phyloP scores from a whole-genome alignment of 2,113 vertebrate species.

The Malaclemys terrapin region DNA sequence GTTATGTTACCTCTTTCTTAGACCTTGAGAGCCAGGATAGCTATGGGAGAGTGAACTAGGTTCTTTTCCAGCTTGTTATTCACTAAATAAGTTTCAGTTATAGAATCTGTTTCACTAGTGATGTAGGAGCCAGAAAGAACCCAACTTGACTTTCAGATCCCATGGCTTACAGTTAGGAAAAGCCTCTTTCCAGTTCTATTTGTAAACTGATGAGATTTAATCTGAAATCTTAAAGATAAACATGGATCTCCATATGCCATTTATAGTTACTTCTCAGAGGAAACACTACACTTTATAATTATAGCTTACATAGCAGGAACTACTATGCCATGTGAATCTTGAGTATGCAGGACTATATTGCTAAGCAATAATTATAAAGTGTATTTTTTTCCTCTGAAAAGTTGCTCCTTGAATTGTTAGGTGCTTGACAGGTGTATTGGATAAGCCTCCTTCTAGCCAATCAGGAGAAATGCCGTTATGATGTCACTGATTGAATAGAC shows the following conservation, averaged over 20 bases:
- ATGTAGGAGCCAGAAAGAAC: background rate
- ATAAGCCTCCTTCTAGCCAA: conserved; percentile 3
- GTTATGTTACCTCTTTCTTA: background rate
- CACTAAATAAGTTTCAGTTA: background rate
- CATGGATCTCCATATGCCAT: background rate
- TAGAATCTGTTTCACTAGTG: background rate
- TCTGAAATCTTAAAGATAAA: background rate
- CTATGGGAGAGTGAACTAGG: background rate
- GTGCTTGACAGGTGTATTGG: background rate
- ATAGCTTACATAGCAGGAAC: background rate
- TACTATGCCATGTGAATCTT: background rate
- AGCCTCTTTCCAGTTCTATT: background rate
- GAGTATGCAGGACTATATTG: background rate
- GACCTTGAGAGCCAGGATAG: background rate
- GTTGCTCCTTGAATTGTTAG: background rate
- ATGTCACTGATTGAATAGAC: conserved; percentile 62
- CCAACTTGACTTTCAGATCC: conserved; percentile 31
- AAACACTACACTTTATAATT: conserved; percentile 45
- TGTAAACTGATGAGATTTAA: background rate
- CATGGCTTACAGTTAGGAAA: background rate
- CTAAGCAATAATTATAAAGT: background rate
- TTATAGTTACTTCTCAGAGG: conserved; percentile 45
- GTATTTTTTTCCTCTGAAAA: background rate
- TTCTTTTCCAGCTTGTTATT: background rate
- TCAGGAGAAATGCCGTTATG: conserved; percentile 55